These are phyloP conservation scores for Caradrina kadenii DNA, from an alignment of 2,888 invertebrate genomes.

Conservation along the genomic window DNA sequence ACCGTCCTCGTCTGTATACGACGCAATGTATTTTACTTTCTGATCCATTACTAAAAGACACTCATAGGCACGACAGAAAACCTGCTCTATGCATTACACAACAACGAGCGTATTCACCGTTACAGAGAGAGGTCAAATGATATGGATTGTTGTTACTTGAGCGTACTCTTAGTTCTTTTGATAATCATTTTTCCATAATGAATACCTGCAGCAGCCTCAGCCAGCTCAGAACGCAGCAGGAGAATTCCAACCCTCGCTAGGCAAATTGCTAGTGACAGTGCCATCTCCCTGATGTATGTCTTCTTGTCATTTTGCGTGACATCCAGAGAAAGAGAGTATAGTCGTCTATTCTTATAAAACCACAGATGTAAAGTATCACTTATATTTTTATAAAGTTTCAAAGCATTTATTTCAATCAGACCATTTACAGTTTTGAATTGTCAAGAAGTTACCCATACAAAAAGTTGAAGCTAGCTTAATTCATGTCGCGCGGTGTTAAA, in stretches of 20 bases:
- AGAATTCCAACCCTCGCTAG: background rate
- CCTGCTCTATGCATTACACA: background rate
- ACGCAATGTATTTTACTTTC: slow-evolving; percentile 41
- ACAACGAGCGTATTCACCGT: background rate
- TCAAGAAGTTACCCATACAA: no score
- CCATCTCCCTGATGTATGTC: background rate
- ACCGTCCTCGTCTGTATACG: background rate
- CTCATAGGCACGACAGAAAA: slow-evolving; percentile 19
- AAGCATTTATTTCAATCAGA: no score
- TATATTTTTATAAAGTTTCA: background rate
- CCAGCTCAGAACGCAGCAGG: background rate
- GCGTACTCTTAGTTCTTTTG: background rate
- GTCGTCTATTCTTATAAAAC: no score
- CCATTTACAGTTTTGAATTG: no score
- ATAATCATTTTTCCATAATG: background rate
- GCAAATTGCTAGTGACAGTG: background rate
- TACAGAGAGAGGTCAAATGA: no score
- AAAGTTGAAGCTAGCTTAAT: no score
- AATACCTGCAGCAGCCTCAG: no score
- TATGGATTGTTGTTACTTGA: no score
- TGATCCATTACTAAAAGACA: slow-evolving; percentile 18
- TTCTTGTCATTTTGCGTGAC: background rate
- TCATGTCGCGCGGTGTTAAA: background rate
- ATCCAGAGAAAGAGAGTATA: background rate
- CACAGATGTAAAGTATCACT: background rate